Percentiles rank a stretch among this genome's conserved stretches.
Evolutionary conservation across 2,888 invertebrate species (phyloP).

Genomic region (Orchestes rusci): DNA sequence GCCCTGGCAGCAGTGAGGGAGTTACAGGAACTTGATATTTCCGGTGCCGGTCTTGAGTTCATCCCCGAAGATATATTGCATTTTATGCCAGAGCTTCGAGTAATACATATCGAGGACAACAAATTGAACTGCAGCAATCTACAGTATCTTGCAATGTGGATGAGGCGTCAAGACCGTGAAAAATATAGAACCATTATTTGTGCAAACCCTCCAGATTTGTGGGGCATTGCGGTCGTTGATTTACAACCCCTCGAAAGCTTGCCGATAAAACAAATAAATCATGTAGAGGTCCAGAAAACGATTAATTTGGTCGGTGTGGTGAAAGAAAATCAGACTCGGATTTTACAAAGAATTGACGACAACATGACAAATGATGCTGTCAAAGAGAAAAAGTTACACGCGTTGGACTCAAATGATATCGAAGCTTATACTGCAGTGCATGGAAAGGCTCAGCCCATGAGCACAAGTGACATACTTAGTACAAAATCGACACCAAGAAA

Average conservation of each 20-base stretch:
- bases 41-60: conserved; percentile 54
- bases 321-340: conserved; percentile 4
- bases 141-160: conserved; percentile 62
- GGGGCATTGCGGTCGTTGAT: conserved; percentile 40
- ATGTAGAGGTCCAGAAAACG: conserved; percentile 9
- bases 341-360: conserved; percentile 7
- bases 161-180: conserved; percentile 47
- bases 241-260: conserved; percentile 33
- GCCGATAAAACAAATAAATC: conserved; percentile 17
- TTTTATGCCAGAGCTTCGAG: conserved; percentile 61
- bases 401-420: conserved; percentile 1
- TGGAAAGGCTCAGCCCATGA: too few species aligned
- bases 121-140: conserved; percentile 62
- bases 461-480: too few species aligned
- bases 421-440: too few species aligned
- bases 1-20: conserved; percentile 64
- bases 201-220: conserved; percentile 39
- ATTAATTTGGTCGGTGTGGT: conserved; percentile 11
- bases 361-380: conserved; percentile 8
- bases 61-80: conserved; percentile 62
- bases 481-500: too few species aligned
- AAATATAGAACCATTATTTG: conserved; percentile 43
- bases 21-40: conserved; percentile 63
- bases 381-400: neutral
- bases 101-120: conserved; percentile 62